phyloP scores from a whole-genome alignment of 2,797 vertebrate species.

The Thaleichthys pacificus region DNA sequence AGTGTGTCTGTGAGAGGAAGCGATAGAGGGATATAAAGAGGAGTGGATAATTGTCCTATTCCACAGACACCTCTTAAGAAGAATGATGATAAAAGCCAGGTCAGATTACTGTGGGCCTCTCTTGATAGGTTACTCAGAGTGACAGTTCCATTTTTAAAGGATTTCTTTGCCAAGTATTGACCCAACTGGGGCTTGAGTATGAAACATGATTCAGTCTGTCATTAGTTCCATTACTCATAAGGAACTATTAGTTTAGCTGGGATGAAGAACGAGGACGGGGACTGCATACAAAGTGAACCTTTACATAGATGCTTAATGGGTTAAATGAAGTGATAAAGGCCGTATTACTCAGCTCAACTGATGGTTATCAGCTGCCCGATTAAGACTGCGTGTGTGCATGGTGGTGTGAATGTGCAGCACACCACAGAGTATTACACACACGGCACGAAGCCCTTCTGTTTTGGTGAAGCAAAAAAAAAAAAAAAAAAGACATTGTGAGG shows the following conservation, averaged over 20 bases:
- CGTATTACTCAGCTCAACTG: neutral
- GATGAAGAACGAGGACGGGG: slow-evolving; percentile 30
- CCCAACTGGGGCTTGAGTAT: slow-evolving; percentile 36
- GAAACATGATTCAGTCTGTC: slow-evolving; percentile 47
- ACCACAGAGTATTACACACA: neutral
- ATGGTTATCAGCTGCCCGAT: neutral
- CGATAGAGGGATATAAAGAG: neutral
- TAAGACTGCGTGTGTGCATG: neutral
- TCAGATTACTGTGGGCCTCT: neutral
- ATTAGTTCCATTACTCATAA: slow-evolving; percentile 37
- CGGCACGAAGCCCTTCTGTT: slow-evolving; percentile 4
- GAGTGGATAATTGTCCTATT: neutral
- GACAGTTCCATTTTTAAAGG: slow-evolving; percentile 13
- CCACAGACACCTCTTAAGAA: neutral
- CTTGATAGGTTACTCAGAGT: neutral
- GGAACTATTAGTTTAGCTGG: slow-evolving; percentile 44
- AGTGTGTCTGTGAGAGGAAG: neutral
- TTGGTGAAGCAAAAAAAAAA: slow-evolving; percentile 12
- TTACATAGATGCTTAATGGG: slow-evolving; percentile 12
- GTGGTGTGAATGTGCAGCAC: neutral
- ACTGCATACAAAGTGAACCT: slow-evolving; percentile 25
- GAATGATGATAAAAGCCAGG: neutral
- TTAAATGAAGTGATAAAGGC: neutral
- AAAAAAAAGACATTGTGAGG: slow-evolving; percentile 56
- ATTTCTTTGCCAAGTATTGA: slow-evolving; percentile 25